Evolutionary conservation across 2,113 vertebrate species (phyloP), one percentile per base, ranked within the genome.

Genomic region (Onychostruthus taczanowskii): DNA sequence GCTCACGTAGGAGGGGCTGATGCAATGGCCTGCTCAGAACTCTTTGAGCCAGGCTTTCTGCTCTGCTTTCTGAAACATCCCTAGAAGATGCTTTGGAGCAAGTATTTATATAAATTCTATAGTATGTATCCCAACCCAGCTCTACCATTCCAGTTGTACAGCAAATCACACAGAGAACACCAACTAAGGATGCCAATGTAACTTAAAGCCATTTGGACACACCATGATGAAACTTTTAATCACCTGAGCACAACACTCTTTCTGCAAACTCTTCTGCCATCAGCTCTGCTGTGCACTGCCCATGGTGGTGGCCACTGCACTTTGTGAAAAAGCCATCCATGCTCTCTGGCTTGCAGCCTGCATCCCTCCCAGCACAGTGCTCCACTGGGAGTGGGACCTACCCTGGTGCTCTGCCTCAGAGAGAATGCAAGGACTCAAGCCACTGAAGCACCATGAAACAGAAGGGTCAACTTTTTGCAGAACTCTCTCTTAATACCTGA

Each of bases 301-400:
- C 33, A 4, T 9, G 26, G 47, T 8, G 9, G 49, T 0, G 0
- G 14, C 2, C 10, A 55, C 41, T 0, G 2, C 0, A 1, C 26
- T 68, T 39, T 2, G 0, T 24, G 80, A 62, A 72, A 76, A 58
- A 72, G 22, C 39, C 55, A 66, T 28, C n/a, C 16, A 0, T 17
- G 31, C 37, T 73, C 63, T 56, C 74, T 3, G 5, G 23, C 20
- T 64, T 43, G 44, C 49, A 63, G 63, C 15, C n/a, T 6, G 1
- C 47, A 35, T 41, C 52, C n/a, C 43, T 82, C 31, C 79, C 0
- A 0, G 4, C 0, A 1, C 0, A 16, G 7, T 11, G 21, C 23
- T 63, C 31, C 4, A 0, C 41, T n/a, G 58, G 33, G 20, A 6
- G 0, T 2, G 13, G 55, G 73, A 64, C 23, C 9, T 39, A 26